These are phyloP conservation scores for Oncorhynchus clarkii DNA, from an alignment of 2,113 vertebrate genomes.

Conservation along the genomic window DNA sequence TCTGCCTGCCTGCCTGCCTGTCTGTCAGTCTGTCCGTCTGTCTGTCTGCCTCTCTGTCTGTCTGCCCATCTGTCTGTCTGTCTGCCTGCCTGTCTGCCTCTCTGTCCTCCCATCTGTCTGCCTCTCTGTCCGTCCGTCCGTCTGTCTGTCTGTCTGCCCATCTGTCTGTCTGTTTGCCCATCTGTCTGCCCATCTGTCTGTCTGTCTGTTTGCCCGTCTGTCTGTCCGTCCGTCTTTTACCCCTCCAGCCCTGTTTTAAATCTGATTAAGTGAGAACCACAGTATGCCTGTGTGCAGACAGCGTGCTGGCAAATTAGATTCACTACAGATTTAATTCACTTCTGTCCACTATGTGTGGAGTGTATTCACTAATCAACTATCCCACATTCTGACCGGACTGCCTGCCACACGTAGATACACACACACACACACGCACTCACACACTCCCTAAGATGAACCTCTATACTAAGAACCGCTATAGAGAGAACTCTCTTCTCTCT, in stretches of 20 bases:
- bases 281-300: constrained; percentile 32
- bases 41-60: too few relatives aligned
- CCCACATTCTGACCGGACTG: constrained; percentile 18
- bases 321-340: constrained; percentile 39
- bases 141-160: too few relatives aligned
- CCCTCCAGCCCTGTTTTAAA: constrained; percentile 6
- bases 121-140: rapidly evolving
- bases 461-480: background rate
- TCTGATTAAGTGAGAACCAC: constrained; percentile 34
- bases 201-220: background rate
- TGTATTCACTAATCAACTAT: constrained; percentile 10
- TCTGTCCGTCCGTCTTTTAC: background rate
- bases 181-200: too few relatives aligned
- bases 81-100: too few relatives aligned
- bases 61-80: background rate
- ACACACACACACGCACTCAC: background rate
- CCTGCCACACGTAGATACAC: background rate
- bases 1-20: background rate
- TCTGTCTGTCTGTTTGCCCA: background rate
- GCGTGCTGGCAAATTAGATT: constrained; percentile 44
- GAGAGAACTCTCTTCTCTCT: background rate
- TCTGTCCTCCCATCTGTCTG: background rate
- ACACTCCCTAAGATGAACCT: background rate
- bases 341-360: constrained; percentile 24
- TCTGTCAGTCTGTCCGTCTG: background rate